Evolutionary conservation across 2,797 vertebrate genomes (phyloP), one percentile per base, ranked within the genome.

Genomic region (Myoxocephalus aenaeus): DNA sequence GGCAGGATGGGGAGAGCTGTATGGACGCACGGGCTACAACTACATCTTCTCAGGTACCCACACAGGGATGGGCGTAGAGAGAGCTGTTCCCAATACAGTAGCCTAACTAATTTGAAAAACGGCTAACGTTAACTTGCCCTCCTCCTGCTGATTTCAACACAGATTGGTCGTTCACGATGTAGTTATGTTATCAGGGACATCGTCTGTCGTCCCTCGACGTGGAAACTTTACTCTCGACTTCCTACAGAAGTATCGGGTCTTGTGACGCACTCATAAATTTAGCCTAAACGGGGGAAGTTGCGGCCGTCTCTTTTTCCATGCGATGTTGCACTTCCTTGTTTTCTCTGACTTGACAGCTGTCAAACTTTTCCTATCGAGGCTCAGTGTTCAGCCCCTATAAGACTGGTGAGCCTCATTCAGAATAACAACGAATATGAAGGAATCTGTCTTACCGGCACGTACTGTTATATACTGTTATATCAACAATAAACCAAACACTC

Each of bases 1-100:
- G 88, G 98, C 98, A 0, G 98, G 98, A 70, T 99, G 98, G 98
- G 98, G 98, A 40, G 98, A 99, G 89, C 91, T 99, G 68, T 99
- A 99, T 5, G 98, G 98, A 84, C 97, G 98, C 59, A 99, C 97
- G 1, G 96, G 98, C 70, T 99, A 99, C 93, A 99, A 99, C 92
- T 99, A 99, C 67, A 98, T 99, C 89, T 99, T 99, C 95, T 99
- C 98, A 95, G 98, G 97, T 98, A 44, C 42, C 15, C 42, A 44
- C 13, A 44, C 5, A 38, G 36, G 36, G 36, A 36, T 36, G 36
- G 36, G 36, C 2, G 36, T 38, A 38, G 2, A 38, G 9, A 9
- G 2, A 38, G 36, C 2, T 11, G 8, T 38, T 38, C 9, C 36
- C 36, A 38, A 36, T 36, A 8, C 34, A 36, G 7, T 36, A 36